A percentile compares a stretch with the other conserved stretches of the same genome.
Conservation (phyloP, 2,888 invertebrate genomes). For the Odontocerum albicorne region DNA sequence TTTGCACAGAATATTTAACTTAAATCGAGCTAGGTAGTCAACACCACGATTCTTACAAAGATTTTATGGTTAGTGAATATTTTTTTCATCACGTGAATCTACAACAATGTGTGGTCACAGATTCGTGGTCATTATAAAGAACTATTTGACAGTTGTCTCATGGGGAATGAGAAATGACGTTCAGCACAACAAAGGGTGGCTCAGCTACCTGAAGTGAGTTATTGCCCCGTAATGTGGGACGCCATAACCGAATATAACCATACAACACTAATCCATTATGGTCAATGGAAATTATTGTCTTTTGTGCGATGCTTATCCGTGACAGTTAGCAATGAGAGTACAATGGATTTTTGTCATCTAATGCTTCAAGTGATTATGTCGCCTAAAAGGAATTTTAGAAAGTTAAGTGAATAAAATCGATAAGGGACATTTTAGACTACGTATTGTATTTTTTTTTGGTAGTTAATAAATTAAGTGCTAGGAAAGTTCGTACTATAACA, state of each 20-base stretch:
- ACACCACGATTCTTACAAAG: too few relatives aligned
- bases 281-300: conserved; percentile 1
- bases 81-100: neutral
- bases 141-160: conserved; percentile 7
- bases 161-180: conserved; percentile 16
- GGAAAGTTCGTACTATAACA: too few relatives aligned
- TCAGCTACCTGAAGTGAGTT: conserved; percentile 16
- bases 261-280: conserved; percentile 26
- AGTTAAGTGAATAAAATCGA: too few relatives aligned
- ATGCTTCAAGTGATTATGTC: conserved; percentile 11
- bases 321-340: conserved; percentile 17
- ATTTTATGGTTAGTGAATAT: too few relatives aligned
- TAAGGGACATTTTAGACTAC: too few relatives aligned
- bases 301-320: conserved; percentile 17
- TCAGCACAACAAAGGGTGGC: conserved; percentile 1
- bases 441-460: too few relatives aligned
- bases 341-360: conserved; percentile 14
- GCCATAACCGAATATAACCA: conserved; percentile 3
- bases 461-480: too few relatives aligned
- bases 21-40: too few relatives aligned
- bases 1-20: too few relatives aligned
- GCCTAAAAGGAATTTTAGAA: neutral
- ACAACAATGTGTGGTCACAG: conserved; percentile 2
- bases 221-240: neutral
- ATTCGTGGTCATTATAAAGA: conserved; percentile 3